Base-by-base conservation (phyloP, 1,140 invertebrate genomes). In the Probaryconus sp. region DNA sequence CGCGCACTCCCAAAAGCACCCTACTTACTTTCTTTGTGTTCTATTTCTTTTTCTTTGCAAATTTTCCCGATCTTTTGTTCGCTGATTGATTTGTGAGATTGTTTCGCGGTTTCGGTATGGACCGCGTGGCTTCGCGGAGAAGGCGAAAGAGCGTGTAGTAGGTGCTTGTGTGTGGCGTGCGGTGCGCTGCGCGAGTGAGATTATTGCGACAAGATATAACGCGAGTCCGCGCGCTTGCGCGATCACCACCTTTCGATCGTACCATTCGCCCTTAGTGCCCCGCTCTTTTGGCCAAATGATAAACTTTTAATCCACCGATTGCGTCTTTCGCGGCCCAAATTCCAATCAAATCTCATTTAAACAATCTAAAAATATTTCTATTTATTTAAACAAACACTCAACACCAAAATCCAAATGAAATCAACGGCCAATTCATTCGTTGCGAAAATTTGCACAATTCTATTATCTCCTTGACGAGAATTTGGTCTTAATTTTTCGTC, bases 111-210 rank as follows among this genome's bases (percentile, higher is more conserved):
- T 61, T 61, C 33, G 24, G 13, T 17, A 21, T 24, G 68, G 78
- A 83, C 81, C 83, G 84, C 84, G 83, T 86, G 84, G 83, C 67
- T 76, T 76, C 78, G 77, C 73, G 80, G 68, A 71, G 79, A 71
- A 42, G 48, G 76, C 58, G 63, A 80, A 77, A 70, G 78, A 79
- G 75, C 65, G 79, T 81, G 68, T 64, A 60, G 74, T 75, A 76
- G 71, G 79, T 79, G 83, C 77, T 81, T 83, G 84, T 83, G 84
- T 87, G 82, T 87, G 82, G 81, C 85, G 81, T 86, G 85, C 87
- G 76, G 83, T 85, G 79, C 86, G 83, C 82, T 85, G 83, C 85
- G 83, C 86, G 85, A 88, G 84, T 87, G 85, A 87, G 83, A 86
- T 85, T 82, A 74, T 79, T 82, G 80, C 84, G 77, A 78, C 83